Base-by-base conservation (phyloP, 2,888 invertebrate species). In the Drosophila antonietae region DNA sequence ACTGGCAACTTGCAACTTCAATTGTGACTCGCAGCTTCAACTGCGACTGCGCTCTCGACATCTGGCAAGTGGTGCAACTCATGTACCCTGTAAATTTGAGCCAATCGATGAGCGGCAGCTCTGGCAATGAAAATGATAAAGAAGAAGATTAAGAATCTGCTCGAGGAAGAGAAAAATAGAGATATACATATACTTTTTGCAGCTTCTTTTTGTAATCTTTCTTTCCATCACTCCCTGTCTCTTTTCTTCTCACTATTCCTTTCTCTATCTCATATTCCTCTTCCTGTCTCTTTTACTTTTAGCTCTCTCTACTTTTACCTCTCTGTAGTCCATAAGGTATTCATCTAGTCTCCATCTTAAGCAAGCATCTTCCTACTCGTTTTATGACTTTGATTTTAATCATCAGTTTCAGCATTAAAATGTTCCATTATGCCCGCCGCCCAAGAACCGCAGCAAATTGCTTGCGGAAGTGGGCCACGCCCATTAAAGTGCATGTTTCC, bases 381-480 rank as follows among this genome's bases (percentile, higher is more conserved):
- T 68, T 79, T 78, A 74, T 79, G 75, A 58, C 76, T 74, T 78
- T 79, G 87, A 85, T 85, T 85, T 89, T 87, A 87, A 88, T 81
- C 89, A 84, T 78, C 81, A 74, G 80, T 78, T 87, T 75, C 88
- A 75, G 74, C 88, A 88, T 88, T 84, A 88, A 88, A 88, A 87
- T 88, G 88, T 81, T 84, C 83, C 84, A 88, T 88, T 88, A 84
- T 75, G 67, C 70, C 68, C 70, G 68, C 72, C 75, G 75, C 75
- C 78, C 77, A 72, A 74, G 81, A 80, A 74, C 75, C 72, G 68
- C 78, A 80, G 80, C 68, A 84, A 86, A 88, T 87, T 84, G 73
- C 79, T 88, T 86, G 73, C 87, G 87, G 87, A 87, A 87, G 87
- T 88, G 75, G 67, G 77, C 88, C 88, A 82, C 88, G 87, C 88